These are phyloP conservation scores for Proisotoma minuta DNA, from an alignment of 2,888 invertebrate genomes.

Conservation along the genomic window DNA sequence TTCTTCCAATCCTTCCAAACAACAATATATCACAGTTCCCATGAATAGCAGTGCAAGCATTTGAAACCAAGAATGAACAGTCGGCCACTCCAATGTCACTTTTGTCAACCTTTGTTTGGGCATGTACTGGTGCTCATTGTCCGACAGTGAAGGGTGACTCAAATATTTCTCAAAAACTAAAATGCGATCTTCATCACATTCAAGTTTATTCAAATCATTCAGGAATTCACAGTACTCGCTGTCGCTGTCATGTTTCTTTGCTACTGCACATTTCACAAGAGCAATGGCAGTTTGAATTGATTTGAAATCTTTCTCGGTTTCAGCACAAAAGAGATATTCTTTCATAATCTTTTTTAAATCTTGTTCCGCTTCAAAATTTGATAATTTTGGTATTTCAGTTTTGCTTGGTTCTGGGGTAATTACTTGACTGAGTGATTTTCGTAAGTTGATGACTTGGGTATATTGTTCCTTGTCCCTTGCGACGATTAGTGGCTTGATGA, in stretches of 20 bases:
- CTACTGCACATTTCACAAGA: neutral
- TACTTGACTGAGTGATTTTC: neutral
- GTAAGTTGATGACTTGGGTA: neutral
- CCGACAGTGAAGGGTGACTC: neutral
- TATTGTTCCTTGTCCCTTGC: conserved; percentile 1
- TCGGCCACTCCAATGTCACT: neutral
- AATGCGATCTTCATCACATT: neutral
- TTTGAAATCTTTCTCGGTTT: neutral
- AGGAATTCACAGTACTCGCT: neutral
- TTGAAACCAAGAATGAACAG: neutral
- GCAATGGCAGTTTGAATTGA: neutral
- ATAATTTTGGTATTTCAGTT: too few species aligned
- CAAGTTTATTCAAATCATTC: neutral
- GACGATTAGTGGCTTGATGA: neutral
- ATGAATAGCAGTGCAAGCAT: neutral
- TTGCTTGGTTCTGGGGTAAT: neutral
- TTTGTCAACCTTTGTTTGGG: neutral
- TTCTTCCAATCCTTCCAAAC: neutral
- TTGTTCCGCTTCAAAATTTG: too few species aligned
- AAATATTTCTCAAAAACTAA: neutral
- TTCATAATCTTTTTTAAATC: too few species aligned
- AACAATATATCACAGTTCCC: neutral
- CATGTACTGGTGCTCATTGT: neutral
- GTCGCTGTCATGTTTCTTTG: neutral
- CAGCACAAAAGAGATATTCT: neutral